These are phyloP conservation scores for Turritopsis rubra DNA, from an alignment of 30 jellyfish, hydroid and myxozoan species.

Conservation along the genomic window DNA sequence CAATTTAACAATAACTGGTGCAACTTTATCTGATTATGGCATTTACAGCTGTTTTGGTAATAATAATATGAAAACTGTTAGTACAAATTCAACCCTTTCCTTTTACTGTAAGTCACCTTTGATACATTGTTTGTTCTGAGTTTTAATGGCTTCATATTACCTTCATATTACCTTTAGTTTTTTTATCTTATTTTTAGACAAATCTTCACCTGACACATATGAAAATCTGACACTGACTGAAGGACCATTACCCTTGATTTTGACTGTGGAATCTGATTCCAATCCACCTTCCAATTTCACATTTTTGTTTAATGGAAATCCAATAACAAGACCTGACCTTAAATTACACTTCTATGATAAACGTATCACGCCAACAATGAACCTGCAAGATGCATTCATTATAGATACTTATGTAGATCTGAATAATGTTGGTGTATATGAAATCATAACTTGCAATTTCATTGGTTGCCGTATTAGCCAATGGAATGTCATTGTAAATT, in stretches of 20 bases:
- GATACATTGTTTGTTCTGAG: neutral
- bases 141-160: neutral
- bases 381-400: neutral
- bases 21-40: slow-evolving; percentile 6
- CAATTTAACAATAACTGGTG: slow-evolving; percentile 1
- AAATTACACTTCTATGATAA: neutral
- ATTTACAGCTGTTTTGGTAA: slow-evolving; percentile 4
- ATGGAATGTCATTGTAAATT: slow-evolving; percentile 18
- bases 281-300: slow-evolving; percentile 12
- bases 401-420: neutral
- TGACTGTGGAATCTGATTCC: neutral
- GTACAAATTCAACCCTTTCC: neutral
- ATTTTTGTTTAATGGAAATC: neutral
- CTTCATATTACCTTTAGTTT: neutral
- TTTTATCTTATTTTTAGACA: neutral
- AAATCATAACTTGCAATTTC: slow-evolving; percentile 6
- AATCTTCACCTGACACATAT: slow-evolving; percentile 10
- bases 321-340: neutral
- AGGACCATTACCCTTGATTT: neutral
- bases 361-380: neutral
- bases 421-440: neutral
- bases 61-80: neutral
- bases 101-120: neutral
- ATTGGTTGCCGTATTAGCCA: slow-evolving; percentile 1
- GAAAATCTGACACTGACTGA: neutral